These are phyloP conservation scores for Stegostoma tigrinum DNA, from an alignment of 2,113 vertebrate species.

Conservation along the genomic window DNA sequence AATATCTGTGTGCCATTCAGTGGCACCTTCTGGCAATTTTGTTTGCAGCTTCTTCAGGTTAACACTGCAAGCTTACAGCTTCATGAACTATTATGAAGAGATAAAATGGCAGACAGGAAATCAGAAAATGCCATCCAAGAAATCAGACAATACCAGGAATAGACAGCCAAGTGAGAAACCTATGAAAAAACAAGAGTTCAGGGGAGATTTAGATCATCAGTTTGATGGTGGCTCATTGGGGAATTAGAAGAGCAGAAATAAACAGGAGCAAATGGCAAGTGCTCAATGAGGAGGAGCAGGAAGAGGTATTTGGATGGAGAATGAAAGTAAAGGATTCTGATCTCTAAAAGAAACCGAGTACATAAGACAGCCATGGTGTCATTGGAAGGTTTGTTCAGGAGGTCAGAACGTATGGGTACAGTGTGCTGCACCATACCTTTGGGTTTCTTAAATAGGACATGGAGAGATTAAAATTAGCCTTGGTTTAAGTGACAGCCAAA, in stretches of 20 bases:
- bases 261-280: not conserved
- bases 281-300: not conserved
- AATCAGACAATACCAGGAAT: not conserved
- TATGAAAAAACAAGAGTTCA: not conserved
- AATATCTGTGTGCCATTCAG: not conserved
- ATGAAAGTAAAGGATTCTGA: not conserved
- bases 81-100: not conserved
- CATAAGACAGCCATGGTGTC: not conserved
- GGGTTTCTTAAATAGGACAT: not conserved
- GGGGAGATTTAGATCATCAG: not conserved
- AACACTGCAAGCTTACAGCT: not conserved
- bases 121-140: not conserved
- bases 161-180: not conserved
- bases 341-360: not conserved
- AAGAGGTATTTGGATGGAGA: not conserved
- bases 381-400: not conserved
- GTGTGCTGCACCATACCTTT: not conserved
- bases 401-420: not conserved
- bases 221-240: not conserved
- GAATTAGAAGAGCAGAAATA: not conserved
- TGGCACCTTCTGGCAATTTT: not conserved
- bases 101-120: not conserved
- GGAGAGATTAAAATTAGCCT: not conserved
- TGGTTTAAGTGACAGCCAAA: not conserved
- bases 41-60: not conserved